A percentile compares a stretch with the other conserved stretches of the same genome.
phyloP scores from a whole-genome alignment of 2,113 vertebrate genomes.

The Caranx ignobilis region DNA sequence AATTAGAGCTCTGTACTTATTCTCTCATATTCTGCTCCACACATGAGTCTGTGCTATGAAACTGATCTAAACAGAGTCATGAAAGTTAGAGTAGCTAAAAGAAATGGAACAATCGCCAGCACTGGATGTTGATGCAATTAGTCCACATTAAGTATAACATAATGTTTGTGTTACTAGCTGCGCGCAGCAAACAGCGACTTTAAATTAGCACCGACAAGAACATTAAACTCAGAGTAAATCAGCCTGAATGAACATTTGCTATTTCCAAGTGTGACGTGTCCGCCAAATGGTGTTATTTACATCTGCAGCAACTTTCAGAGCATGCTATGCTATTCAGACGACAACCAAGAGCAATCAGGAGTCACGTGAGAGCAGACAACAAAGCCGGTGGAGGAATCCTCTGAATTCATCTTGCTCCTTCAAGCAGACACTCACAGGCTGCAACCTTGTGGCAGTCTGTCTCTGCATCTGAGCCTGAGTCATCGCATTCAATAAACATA shows the following conservation, averaged over 20 bases:
- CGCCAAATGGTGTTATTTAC: constrained; percentile 68
- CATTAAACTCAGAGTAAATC: constrained; percentile 72
- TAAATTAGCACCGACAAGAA: constrained; percentile 63
- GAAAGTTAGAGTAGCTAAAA: constrained; percentile 18
- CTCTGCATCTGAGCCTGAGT: constrained; percentile 42
- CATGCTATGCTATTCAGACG: constrained; percentile 46
- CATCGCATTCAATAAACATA: constrained; percentile 57
- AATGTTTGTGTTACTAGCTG: constrained; percentile 5
- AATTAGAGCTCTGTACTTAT: constrained; percentile 4
- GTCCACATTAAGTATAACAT: constrained; percentile 53
- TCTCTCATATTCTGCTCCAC: constrained; percentile 2
- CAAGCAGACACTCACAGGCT: constrained; percentile 12
- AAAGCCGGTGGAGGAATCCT: constrained; percentile 24
- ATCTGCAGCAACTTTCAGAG: constrained; percentile 43
- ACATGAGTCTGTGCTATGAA: background rate
- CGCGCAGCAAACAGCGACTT: constrained; percentile 35
- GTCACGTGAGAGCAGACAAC: constrained; percentile 30
- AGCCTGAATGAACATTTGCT: constrained; percentile 59
- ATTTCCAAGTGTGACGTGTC: constrained; percentile 46
- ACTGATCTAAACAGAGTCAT: constrained; percentile 19
- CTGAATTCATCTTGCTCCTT: constrained; percentile 36
- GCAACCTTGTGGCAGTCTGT: constrained; percentile 46
- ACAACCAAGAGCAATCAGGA: constrained; percentile 57
- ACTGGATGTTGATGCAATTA: constrained; percentile 46
- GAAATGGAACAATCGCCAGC: constrained; percentile 34